Evolutionary conservation across 2,797 vertebrate species (phyloP), one percentile per base, ranked within the genome.

Genomic region (Hoplostethus atlanticus): DNA sequence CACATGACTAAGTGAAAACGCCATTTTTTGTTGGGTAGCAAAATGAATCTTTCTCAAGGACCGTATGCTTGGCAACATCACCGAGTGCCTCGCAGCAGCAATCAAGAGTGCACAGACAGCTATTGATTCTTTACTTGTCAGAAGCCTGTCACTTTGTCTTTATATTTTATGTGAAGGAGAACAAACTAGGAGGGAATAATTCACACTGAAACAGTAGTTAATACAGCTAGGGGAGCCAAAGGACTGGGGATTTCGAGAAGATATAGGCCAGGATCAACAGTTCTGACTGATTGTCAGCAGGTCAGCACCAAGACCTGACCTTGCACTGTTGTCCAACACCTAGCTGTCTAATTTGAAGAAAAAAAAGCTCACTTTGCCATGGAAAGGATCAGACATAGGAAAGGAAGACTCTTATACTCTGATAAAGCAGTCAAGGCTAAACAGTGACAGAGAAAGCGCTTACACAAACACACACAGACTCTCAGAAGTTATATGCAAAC

Each of bases 241-340:
- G 2, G 17, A 25, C n/a, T 4, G 25, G 31, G 59, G 55, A 38
- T 47, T 53, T 9, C 46, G 31, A 6, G 12, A 28, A 17, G 28
- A 46, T 15, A 47, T 42, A 42, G 40, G 40, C 50, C 57, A 56
- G 57, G 21, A 40, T 21, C 44, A 53, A 6, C 48, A 66, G 38
- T 28, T 13, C 57, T 48, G 63, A 53, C 75, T 76, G 38, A 25
- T 59, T 64, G 47, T 54, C 59, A 69, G 56, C 64, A 51, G 36
- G 6, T 31, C 38, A 38, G 28, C 55, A 28, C 66, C 8, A 12
- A n/a, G 52, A 36, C 53, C 38, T 30, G 28, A 68, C 79, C 58
- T 74, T 46, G 44, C 5, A 13, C 36, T 62, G 2, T 11, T 67
- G 51, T 75, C n/a, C 25, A 66, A 64, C 62, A 69, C 40, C 30